Evolutionary conservation across 2,888 invertebrate species (phyloP).

Genomic region (Plebejus anna): DNA sequence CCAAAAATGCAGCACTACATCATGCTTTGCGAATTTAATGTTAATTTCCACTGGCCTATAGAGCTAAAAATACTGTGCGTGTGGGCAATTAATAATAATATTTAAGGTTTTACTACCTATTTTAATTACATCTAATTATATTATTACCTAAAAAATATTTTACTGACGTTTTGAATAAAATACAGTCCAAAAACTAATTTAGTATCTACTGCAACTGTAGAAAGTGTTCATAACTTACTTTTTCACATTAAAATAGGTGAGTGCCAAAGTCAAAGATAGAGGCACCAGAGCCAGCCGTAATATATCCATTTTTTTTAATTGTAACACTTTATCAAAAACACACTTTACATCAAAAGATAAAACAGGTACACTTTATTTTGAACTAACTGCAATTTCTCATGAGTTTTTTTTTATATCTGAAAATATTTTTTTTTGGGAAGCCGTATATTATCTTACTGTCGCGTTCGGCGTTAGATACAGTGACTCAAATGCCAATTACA

Average conservation of each 20-base stretch:
- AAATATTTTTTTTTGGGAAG: background rate
- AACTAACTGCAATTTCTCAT: too few relatives aligned
- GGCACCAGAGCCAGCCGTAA: slow-evolving; percentile 58
- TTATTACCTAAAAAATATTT: too few relatives aligned
- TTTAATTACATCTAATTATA: too few relatives aligned
- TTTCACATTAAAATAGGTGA: slow-evolving; percentile 61
- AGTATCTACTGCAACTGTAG: background rate
- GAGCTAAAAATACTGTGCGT: background rate
- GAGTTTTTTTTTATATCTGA: background rate
- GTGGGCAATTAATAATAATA: background rate
- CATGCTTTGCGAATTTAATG: too few relatives aligned
- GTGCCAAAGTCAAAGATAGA: slow-evolving; percentile 57
- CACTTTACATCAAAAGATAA: background rate
- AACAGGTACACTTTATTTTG: background rate
- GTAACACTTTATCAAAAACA: background rate
- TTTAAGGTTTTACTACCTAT: too few relatives aligned
- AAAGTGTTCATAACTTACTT: slow-evolving; percentile 50
- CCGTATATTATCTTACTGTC: background rate
- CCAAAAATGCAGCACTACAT: too few relatives aligned
- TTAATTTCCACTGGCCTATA: too few relatives aligned
- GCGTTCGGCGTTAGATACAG: slow-evolving; percentile 3
- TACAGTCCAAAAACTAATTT: too few relatives aligned
- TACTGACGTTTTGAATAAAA: too few relatives aligned
- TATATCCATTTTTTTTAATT: slow-evolving; percentile 52
- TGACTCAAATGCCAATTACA: background rate